Evolutionary conservation across 2,797 vertebrate species (phyloP).

Genomic region (Enteromius thamalakanensis): DNA sequence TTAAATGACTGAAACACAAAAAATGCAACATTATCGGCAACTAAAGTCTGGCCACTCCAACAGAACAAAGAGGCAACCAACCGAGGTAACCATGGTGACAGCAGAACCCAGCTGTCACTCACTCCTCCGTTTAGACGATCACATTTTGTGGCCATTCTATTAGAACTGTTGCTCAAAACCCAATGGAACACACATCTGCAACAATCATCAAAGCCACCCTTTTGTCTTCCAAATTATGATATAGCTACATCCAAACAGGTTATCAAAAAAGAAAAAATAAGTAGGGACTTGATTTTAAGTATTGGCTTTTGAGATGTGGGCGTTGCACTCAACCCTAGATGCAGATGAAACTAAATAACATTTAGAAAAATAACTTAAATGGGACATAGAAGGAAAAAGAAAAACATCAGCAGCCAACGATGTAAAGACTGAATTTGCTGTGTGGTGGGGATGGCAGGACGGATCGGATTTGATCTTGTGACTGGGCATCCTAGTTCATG

Average conservation of each 20-base stretch:
- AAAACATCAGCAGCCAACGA: slow-evolving; percentile 41
- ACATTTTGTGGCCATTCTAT: slow-evolving; percentile 20
- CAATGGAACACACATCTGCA: slow-evolving; percentile 1
- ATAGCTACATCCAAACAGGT: not conserved
- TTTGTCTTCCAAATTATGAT: not conserved
- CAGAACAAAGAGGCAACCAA: slow-evolving; percentile 56
- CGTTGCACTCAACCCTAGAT: not conserved
- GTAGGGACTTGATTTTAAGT: not conserved
- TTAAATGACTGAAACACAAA: slow-evolving; percentile 39
- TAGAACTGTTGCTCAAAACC: slow-evolving; percentile 11
- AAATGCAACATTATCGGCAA: slow-evolving; percentile 42
- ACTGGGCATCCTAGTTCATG: slow-evolving; percentile 79
- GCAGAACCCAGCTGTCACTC: slow-evolving; percentile 54
- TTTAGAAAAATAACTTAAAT: not conserved
- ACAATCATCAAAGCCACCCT: not conserved
- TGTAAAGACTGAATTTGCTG: slow-evolving; percentile 44
- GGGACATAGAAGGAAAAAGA: not conserved
- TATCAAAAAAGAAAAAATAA: too few species aligned
- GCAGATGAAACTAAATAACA: not conserved
- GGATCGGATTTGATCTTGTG: slow-evolving; percentile 79
- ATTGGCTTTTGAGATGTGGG: not conserved
- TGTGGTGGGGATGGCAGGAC: slow-evolving; percentile 57
- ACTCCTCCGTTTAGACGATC: slow-evolving; percentile 39
- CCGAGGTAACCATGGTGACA: slow-evolving; percentile 50
- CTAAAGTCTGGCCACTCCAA: slow-evolving; percentile 43